phyloP scores from a whole-genome alignment of 2,888 invertebrate genomes.

The Leptopterna dolabrata region DNA sequence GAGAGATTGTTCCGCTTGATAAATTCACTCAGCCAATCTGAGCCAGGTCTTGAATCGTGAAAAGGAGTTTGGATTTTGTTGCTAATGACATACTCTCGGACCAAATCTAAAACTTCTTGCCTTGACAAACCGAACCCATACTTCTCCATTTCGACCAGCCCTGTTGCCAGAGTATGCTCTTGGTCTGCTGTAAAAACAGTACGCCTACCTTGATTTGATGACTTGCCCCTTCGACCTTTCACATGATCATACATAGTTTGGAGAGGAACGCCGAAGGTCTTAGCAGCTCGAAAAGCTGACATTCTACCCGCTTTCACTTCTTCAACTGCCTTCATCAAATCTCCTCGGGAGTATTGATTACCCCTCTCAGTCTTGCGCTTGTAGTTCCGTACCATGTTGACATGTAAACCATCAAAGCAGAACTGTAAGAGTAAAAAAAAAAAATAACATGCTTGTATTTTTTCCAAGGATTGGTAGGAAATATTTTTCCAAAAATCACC shows the following conservation, averaged over 20 bases:
- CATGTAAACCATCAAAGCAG: not conserved
- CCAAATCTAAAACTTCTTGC: not conserved
- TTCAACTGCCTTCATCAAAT: not conserved
- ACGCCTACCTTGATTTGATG: not conserved
- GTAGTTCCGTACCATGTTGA: not conserved
- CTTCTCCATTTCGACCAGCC: not conserved
- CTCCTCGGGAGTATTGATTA: not conserved
- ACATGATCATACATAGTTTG: not conserved
- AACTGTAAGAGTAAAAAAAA: not conserved
- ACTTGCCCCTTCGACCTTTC: not conserved
- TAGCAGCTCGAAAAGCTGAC: not conserved
- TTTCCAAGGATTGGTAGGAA: too few species aligned
- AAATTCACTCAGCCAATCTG: not conserved
- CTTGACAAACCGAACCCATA: not conserved
- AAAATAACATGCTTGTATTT: not conserved
- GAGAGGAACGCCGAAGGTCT: not conserved
- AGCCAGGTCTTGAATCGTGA: not conserved
- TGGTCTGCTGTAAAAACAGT: not conserved
- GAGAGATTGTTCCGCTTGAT: not conserved
- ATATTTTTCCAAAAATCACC: too few species aligned
- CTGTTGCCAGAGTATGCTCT: not conserved
- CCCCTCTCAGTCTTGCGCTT: conserved; percentile 39
- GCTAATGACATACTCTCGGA: not conserved
- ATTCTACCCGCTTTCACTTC: not conserved
- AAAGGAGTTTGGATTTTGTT: not conserved